A percentile compares a stretch with the other conserved stretches of the same genome.
These are phyloP conservation scores for Hemiprocne comata DNA, from an alignment of 2,113 vertebrate species.

Conservation along the genomic window DNA sequence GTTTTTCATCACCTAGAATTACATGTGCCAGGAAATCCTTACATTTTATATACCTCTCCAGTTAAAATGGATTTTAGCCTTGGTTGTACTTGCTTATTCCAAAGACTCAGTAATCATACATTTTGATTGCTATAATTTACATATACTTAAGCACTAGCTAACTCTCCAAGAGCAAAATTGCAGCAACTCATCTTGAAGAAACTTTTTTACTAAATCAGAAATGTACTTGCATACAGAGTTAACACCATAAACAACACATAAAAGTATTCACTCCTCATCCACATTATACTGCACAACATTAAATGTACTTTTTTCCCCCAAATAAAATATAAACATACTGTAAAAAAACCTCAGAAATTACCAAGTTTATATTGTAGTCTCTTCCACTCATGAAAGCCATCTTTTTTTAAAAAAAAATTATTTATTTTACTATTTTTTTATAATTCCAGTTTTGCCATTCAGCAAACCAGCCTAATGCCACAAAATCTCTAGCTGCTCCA, in stretches of 20 bases:
- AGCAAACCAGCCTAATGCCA: background rate
- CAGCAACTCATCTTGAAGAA: background rate
- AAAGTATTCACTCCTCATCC: background rate
- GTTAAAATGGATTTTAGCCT: constrained; percentile 36
- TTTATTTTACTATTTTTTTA: background rate
- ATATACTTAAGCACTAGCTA: background rate
- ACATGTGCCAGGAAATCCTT: constrained; percentile 29
- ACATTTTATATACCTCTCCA: background rate
- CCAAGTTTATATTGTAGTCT: background rate
- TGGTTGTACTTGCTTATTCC: constrained; percentile 17
- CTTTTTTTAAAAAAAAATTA: background rate
- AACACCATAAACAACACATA: background rate
- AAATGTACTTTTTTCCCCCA: background rate
- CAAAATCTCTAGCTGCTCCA: background rate
- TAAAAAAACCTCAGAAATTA: background rate
- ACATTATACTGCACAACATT: background rate
- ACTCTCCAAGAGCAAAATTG: background rate
- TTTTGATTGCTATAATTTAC: constrained; percentile 34
- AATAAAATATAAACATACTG: background rate
- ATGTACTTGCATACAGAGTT: background rate
- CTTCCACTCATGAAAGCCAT: background rate
- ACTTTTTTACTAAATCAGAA: background rate
- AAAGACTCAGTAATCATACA: background rate
- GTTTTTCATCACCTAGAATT: constrained; percentile 29
- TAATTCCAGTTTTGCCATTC: background rate